Evolutionary conservation across 2,888 invertebrate genomes (phyloP), one percentile per base, ranked within the genome.

Genomic region (Lasioglossum marginatum): DNA sequence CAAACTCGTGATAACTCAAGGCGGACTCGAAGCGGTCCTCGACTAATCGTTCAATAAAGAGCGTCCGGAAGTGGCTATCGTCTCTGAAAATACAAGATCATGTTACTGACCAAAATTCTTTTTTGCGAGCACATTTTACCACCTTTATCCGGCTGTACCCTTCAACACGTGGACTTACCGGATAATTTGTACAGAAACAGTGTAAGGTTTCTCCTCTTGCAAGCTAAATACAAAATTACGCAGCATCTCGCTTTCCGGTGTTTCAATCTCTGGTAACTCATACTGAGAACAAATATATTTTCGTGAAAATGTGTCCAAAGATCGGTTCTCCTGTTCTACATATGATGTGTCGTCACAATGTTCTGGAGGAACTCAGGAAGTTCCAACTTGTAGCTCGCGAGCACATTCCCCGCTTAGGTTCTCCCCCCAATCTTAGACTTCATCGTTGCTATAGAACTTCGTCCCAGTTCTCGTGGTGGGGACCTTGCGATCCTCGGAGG

Each of bases 1-100:
- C 96, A 96, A 99, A 99, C 96, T 99, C 99, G 95, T 98, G 98
- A 96, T 99, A 99, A 91, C 99, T 99, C 96, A 99, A 97, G 79
- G 98, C 97, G 82, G 98, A 98, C 95, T 99, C 99, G 87, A 98
- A 97, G 93, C 99, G 96, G 96, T 99, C 99, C 95, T 99, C 99
- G 74, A 99, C 96, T 93, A 99, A 96, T 92, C 97, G 97, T 93
- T 99, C 98, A 87, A 98, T 97, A 96, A 99, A 99, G 91, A 97
- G 95, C 81, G 96, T 96, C 89, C 98, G 97, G 82, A 97, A 96
- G 81, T 98, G 97, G 91, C 99, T 98, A 95, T 99, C 99, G 95
- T 99, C 99, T 95, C 99, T 99, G 96, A 45, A 96, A 88, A 76
- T 45, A 2, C 14, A 37, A 40, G 4, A n/a, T 40, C 23, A n/a